Evolutionary conservation across 1,140 invertebrate species (phyloP).

Genomic region (Anagrus nilaparvatae): DNA sequence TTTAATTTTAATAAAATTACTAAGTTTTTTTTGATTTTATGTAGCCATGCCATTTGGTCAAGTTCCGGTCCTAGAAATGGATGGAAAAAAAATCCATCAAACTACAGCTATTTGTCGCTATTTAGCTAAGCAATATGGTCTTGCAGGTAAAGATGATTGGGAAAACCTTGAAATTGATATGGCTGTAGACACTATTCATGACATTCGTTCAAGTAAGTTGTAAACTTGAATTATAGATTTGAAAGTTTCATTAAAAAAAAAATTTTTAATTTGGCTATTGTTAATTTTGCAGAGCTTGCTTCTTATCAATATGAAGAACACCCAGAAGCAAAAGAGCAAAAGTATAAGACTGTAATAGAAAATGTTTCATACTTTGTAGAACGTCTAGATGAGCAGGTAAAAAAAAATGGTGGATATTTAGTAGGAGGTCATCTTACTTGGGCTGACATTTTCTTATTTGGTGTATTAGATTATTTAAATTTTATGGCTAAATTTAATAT

Average conservation of each 20-base stretch:
- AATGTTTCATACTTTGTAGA: conserved; percentile 27
- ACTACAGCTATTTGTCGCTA: conserved; percentile 56
- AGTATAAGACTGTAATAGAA: conserved; percentile 22
- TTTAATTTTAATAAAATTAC: too few species aligned
- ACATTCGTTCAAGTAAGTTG: conserved; percentile 44
- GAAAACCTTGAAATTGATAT: conserved; percentile 51
- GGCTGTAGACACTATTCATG: conserved; percentile 46
- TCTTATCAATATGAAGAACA: conserved; percentile 28
- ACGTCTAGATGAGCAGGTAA: conserved; percentile 36
- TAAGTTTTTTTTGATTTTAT: too few species aligned
- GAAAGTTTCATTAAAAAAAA: too few species aligned
- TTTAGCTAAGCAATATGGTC: conserved; percentile 50
- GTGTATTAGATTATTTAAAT: conserved; percentile 49
- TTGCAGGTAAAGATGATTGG: conserved; percentile 50
- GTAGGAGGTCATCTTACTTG: conserved; percentile 43
- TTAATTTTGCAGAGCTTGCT: conserved; percentile 31
- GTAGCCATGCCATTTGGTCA: conserved; percentile 58
- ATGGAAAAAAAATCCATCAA: conserved; percentile 54
- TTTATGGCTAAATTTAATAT: conserved; percentile 44
- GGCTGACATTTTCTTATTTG: conserved; percentile 55
- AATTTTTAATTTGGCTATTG: too few species aligned
- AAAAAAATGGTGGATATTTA: conserved; percentile 37
- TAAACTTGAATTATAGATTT: too few species aligned
- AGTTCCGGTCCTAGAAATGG: conserved; percentile 57
- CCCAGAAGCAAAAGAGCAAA: conserved; percentile 20